phyloP scores from a whole-genome alignment of 1,140 invertebrate genomes.

The Macrosteles quadrilineatus region DNA sequence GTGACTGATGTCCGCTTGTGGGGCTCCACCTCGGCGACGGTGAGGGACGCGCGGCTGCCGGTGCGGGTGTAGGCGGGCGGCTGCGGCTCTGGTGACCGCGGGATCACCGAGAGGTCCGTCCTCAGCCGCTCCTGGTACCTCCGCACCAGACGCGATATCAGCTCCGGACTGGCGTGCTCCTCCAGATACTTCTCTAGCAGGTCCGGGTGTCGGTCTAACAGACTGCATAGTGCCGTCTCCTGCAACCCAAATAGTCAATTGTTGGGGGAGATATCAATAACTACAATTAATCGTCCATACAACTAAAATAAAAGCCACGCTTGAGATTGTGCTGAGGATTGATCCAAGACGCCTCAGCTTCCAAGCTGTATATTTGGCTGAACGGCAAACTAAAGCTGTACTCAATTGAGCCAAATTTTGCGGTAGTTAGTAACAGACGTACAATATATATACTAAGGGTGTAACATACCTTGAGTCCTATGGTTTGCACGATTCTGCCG shows the following conservation, averaged over 20 bases:
- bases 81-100: background rate
- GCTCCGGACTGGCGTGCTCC: constrained; percentile 35
- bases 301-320: no score
- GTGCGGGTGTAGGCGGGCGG: background rate
- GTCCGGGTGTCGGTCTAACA: constrained; percentile 36
- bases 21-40: constrained; percentile 5
- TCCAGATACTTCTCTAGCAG: constrained; percentile 42
- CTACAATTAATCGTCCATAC: no score
- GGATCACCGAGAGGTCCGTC: background rate
- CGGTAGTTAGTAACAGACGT: no score
- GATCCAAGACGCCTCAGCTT: no score
- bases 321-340: no score
- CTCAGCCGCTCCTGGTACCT: constrained; percentile 12
- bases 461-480: constrained; percentile 24
- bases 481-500: constrained; percentile 4
- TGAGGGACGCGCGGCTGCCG: constrained; percentile 24
- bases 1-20: constrained; percentile 70
- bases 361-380: no score
- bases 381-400: no score
- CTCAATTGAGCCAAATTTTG: no score
- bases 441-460: no score
- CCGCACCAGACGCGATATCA: constrained; percentile 34
- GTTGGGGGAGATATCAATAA: no score
- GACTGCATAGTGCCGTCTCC: constrained; percentile 33
- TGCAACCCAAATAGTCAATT: constrained; percentile 26